Evolutionary conservation across 1,140 invertebrate genomes (phyloP), one percentile per base, ranked within the genome.

Genomic region (Drosophila leontia): DNA sequence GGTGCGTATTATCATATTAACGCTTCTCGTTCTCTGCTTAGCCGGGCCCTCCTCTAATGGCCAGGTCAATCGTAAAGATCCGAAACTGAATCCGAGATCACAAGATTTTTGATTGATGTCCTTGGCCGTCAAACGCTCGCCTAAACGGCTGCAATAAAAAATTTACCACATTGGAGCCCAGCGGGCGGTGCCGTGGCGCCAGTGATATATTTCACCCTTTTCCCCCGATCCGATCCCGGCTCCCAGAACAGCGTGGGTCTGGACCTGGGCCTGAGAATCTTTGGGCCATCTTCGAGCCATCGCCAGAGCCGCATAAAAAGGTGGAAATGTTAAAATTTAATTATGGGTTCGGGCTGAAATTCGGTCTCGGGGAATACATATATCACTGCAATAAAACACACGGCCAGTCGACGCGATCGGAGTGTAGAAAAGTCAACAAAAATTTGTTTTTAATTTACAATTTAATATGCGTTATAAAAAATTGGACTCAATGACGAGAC

Each of bases 391-490:
- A 80, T 83, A 83, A 87, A 87, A 80, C 69, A 72, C 80, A 78
- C 53, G 34, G 35, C 17, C 41, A n/a, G 15, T 34, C 29, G 34
- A 23, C 53, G 34, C 51, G 34, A 37, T 37, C 48, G 34, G 84
- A 88, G 84, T 90, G 85, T 81, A 88, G 81, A 88, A 88, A 90
- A 90, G 85, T 88, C 85, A 90, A 88, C 85, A 81, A 76, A 88
- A 88, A 88, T 88, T 88, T 88, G 85, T 90, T 88, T 88, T 88
- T 88, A 90, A 90, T 90, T 90, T 88, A 90, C 85, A 88, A 88
- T 88, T 88, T 88, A 88, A 88, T 88, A 88, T 88, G 80, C 85
- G 85, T 90, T 88, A 84, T 88, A 88, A 88, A 88, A 88, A 88
- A 90, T 87, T 90, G 85, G 81, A 61, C 78, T 85, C 85, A 88